phyloP scores from a whole-genome alignment of 2,797 vertebrate species.

The Mus spretus region DNA sequence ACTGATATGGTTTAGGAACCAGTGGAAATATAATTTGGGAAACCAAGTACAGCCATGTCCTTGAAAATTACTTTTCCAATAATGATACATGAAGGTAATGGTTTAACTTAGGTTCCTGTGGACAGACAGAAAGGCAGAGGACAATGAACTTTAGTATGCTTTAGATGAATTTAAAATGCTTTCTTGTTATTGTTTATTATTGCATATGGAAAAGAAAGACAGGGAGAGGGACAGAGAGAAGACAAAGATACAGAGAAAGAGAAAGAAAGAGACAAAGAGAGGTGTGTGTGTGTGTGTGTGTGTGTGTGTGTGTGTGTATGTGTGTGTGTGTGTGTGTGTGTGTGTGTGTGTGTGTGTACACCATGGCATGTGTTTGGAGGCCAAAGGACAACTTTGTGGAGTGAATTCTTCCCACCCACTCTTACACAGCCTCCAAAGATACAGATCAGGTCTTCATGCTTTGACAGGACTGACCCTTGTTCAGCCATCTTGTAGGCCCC shows the following conservation, averaged over 20 bases:
- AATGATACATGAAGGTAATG: neutral
- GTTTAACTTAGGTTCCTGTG: neutral
- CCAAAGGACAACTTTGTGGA: neutral
- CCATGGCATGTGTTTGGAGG: no score
- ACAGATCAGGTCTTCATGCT: neutral
- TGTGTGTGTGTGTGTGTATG: neutral
- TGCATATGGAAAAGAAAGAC: neutral
- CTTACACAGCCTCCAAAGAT: neutral
- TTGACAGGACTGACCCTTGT: neutral
- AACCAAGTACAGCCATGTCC: neutral
- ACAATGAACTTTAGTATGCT: neutral
- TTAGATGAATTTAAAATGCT: neutral
- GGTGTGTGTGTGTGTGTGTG: no score
- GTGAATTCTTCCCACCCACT: neutral
- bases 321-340: no score
- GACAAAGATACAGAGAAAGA: neutral
- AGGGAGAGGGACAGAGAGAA: neutral
- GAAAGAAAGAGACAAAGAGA: no score
- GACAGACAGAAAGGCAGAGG: neutral
- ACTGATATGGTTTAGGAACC: neutral
- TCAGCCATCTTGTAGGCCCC: neutral
- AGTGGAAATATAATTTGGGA: neutral
- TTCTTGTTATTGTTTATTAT: neutral
- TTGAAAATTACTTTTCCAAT: neutral
- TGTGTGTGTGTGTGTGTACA: neutral